A percentile compares a stretch with the other conserved stretches of the same genome.
Evolutionary conservation across 2,113 vertebrate species (phyloP).

Genomic region (Nerophis lumbriciformis): DNA sequence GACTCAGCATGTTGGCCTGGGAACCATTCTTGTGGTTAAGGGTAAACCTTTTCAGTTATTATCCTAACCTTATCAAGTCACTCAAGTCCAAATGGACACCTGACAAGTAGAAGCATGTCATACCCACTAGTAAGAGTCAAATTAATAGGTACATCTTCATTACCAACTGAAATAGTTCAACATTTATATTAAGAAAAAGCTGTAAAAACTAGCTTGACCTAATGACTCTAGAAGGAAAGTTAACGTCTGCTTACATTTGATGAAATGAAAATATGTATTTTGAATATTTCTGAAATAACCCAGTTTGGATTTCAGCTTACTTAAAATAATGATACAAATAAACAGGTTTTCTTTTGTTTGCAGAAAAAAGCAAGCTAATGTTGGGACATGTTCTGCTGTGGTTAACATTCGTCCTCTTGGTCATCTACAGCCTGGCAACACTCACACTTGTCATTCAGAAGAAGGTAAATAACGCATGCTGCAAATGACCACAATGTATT

Average conservation of each 20-base stretch:
- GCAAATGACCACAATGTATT: neutral
- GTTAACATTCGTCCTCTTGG: slow-evolving; percentile 37
- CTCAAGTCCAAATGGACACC: too few relatives aligned
- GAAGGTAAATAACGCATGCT: slow-evolving; percentile 44
- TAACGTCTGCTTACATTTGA: too few relatives aligned
- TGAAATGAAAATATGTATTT: too few relatives aligned
- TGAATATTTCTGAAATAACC: too few relatives aligned
- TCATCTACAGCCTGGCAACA: slow-evolving; percentile 45
- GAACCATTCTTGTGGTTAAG: slow-evolving; percentile 48
- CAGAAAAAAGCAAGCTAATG: slow-evolving; percentile 6
- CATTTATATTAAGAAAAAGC: too few relatives aligned
- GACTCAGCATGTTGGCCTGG: slow-evolving; percentile 31
- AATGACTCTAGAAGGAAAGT: too few relatives aligned
- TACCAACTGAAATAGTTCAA: too few relatives aligned
- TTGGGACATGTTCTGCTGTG: slow-evolving; percentile 22
- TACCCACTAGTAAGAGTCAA: too few relatives aligned
- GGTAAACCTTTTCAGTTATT: slow-evolving; percentile 35
- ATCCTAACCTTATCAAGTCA: neutral
- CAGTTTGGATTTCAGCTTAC: neutral
- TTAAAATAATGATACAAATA: neutral
- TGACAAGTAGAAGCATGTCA: too few relatives aligned
- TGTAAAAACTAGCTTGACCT: too few relatives aligned
- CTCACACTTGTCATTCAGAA: slow-evolving; percentile 48
- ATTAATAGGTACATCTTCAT: too few relatives aligned
- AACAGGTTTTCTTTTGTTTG: slow-evolving; percentile 15